Base-by-base conservation (phyloP, 2,113 vertebrate species). In the Lepus timidus region DNA sequence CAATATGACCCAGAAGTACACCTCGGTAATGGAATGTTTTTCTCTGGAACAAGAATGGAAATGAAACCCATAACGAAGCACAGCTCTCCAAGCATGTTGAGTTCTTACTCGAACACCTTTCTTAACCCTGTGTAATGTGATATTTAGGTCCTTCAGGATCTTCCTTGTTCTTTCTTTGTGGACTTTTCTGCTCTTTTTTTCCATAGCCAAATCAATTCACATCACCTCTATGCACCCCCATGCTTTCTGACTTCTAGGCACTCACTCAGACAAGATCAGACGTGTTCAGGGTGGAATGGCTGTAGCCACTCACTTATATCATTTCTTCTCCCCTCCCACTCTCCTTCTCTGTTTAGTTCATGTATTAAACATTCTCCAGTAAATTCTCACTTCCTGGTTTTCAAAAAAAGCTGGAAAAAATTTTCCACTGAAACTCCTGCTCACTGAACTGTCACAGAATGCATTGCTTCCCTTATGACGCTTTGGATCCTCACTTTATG, bases 391-490 rank as follows among this genome's bases (percentile, higher is more conserved):
- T 88, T 93, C 39, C 49, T 78, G 62, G 64, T 20, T 85, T 44
- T 92, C 36, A 4, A 70, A n/a, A 93, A 95, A 85, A 71, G 4
- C 44, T 88, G 52, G n/a, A 73, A 92, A 93, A 79, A 78, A 62
- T 3, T 36, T 94, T 52, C 27, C 55, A 91, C 17, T 27, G 55
- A 84, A 90, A 85, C 7, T 93, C 22, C 31, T 85, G 33, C n/a
- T 82, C 55, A 70, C 0, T 90, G 39, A 94, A 85, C 29, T 93
- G 31, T 64, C 52, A 76, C 1, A 94, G 58, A 93, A 58, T 25
- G 81, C 22, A 82, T 61, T 64, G 52, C 36, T 91, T 89, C 52
- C 19, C 12, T 86, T 70, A 83, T 12, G 19, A 71, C 23, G 86
- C n/a, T 81, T 83, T 93, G 14, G 65, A 33, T 25, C 75, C 70